phyloP scores from a whole-genome alignment of 1,140 invertebrate species.

The Anadara kagoshimensis region DNA sequence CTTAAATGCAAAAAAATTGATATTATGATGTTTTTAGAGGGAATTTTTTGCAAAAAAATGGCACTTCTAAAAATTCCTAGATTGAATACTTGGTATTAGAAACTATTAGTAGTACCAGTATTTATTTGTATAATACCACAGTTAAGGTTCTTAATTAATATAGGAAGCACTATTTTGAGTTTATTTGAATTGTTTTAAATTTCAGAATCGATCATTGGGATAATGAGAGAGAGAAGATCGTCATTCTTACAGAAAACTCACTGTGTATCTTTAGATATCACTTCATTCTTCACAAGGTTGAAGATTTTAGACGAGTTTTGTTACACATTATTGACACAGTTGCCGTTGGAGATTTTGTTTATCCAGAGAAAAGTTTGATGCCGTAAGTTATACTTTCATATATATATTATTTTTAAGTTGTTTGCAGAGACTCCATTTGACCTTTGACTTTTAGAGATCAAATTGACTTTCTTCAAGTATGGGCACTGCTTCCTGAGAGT shows the following conservation, averaged over 20 bases:
- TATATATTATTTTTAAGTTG: too few species aligned
- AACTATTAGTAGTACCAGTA: background rate
- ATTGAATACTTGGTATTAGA: background rate
- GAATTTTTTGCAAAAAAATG: too few species aligned
- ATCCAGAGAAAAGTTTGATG: constrained; percentile 84
- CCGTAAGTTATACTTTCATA: constrained; percentile 80
- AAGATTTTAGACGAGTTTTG: constrained; percentile 81
- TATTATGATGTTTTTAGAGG: too few species aligned
- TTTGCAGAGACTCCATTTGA: too few species aligned
- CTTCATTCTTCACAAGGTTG: constrained; percentile 78
- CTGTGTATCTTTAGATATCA: constrained; percentile 84
- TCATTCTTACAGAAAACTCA: constrained; percentile 82
- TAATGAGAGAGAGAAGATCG: constrained; percentile 86
- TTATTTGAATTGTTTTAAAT: constrained; percentile 7
- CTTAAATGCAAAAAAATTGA: too few species aligned
- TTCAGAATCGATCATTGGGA: constrained; percentile 87
- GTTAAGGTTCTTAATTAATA: too few species aligned
- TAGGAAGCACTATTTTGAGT: background rate
- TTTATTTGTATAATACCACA: too few species aligned
- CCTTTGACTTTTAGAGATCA: too few species aligned
- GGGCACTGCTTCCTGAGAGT: too few species aligned
- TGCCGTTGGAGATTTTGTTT: constrained; percentile 84
- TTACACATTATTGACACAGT: constrained; percentile 82
- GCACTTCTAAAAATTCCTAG: too few species aligned
- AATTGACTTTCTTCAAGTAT: too few species aligned